Evolutionary conservation across 1,140 invertebrate genomes (phyloP).

Genomic region (Pogonomyrmex californicus): DNA sequence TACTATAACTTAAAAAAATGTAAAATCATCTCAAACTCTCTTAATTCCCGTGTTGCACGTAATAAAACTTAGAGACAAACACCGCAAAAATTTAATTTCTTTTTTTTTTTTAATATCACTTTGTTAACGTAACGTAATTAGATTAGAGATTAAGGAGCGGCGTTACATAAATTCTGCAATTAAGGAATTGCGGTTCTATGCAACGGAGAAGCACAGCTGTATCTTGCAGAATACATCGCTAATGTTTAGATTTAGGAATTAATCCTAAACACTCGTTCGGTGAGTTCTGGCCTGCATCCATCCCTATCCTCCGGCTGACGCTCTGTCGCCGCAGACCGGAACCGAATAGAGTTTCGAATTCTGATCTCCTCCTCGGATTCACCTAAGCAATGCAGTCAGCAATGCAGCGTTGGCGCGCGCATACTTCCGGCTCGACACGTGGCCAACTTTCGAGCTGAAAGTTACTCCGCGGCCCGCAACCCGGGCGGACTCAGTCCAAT

Average conservation of each 20-base stretch:
- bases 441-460: slow-evolving; percentile 77
- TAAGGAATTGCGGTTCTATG: not conserved
- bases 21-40: too few species aligned
- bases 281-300: not conserved
- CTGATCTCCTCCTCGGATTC: slow-evolving; percentile 66
- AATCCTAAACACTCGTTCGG: slow-evolving; percentile 1
- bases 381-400: slow-evolving; percentile 57
- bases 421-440: slow-evolving; percentile 71
- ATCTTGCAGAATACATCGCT: not conserved
- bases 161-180: slow-evolving; percentile 14
- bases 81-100: not conserved
- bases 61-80: not conserved
- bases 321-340: slow-evolving; percentile 22
- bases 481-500: slow-evolving; percentile 65
- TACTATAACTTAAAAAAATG: too few species aligned
- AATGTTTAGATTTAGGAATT: not conserved
- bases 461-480: slow-evolving; percentile 68
- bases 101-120: not conserved
- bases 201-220: not conserved
- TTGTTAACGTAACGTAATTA: not conserved
- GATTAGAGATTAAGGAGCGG: not conserved
- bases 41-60: too few species aligned
- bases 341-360: slow-evolving; percentile 68
- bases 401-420: slow-evolving; percentile 49
- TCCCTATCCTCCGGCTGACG: slow-evolving; percentile 10